phyloP scores from a whole-genome alignment of 1,140 invertebrate genomes.

The Stegodyphus mimosarum region DNA sequence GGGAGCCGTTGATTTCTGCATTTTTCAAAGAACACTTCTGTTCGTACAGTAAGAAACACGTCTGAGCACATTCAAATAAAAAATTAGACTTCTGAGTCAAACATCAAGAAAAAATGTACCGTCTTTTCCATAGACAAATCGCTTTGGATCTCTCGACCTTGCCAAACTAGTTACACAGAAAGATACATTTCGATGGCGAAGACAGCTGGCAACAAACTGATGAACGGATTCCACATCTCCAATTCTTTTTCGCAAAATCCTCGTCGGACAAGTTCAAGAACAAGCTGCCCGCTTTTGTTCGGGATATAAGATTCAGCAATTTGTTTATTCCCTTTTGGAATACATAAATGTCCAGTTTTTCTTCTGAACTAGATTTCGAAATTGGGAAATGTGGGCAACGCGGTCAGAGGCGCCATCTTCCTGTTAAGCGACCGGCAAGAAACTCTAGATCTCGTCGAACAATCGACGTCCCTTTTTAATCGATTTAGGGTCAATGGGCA shows the following conservation, averaged over 20 bases:
- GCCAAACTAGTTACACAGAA: too few species aligned
- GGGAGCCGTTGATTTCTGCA: too few species aligned
- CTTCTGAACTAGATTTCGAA: slow-evolving; percentile 32
- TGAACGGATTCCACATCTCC: too few species aligned
- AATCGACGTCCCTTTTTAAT: slow-evolving; percentile 23
- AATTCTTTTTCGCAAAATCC: background rate
- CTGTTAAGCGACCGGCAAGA: background rate
- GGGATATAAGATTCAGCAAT: background rate
- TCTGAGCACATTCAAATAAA: too few species aligned
- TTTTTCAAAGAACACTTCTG: too few species aligned
- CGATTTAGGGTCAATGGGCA: slow-evolving; percentile 24
- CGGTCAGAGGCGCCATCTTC: slow-evolving; percentile 28
- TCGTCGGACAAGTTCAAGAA: slow-evolving; percentile 20
- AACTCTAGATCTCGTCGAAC: background rate
- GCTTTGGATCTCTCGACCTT: too few species aligned
- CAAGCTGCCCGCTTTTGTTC: background rate
- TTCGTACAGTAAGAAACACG: too few species aligned
- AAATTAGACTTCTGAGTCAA: too few species aligned
- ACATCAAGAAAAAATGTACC: too few species aligned
- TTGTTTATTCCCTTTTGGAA: background rate
- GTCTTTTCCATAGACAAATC: too few species aligned
- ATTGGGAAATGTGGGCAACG: slow-evolving; percentile 24
- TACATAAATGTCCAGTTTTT: background rate
- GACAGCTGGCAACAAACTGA: too few species aligned
- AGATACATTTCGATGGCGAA: too few species aligned